Evolutionary conservation across 2,797 vertebrate species (phyloP).

Genomic region (Gymnoscopelus microlampas): DNA sequence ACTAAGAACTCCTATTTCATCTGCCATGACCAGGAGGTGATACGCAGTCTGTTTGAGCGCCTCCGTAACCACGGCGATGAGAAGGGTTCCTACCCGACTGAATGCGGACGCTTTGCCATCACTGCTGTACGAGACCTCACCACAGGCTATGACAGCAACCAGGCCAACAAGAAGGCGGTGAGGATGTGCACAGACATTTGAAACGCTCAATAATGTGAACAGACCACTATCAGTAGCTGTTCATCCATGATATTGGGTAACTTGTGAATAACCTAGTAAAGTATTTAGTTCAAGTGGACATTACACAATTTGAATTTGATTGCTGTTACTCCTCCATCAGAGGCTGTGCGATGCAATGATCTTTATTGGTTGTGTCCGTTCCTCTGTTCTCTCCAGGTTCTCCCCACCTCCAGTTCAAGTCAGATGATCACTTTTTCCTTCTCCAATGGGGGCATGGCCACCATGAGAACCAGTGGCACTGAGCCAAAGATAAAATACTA

Average conservation of each 20-base stretch:
- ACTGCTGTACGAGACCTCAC: conserved; percentile 91
- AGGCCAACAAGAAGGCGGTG: conserved; percentile 90
- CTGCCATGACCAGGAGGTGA: conserved; percentile 90
- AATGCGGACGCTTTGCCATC: conserved; percentile 88
- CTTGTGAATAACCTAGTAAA: no score
- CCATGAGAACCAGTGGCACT: conserved; percentile 96
- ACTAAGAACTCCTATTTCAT: conserved; percentile 97
- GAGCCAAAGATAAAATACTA: conserved; percentile 99
- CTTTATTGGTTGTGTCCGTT: background rate
- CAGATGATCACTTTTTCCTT: conserved; percentile 99
- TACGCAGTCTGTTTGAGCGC: conserved; percentile 88
- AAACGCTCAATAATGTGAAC: no score
- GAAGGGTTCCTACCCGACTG: conserved; percentile 87
- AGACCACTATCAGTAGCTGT: no score
- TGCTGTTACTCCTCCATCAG: background rate
- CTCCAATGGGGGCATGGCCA: conserved; percentile 93
- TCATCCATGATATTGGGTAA: no score
- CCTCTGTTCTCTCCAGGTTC: conserved; percentile 78
- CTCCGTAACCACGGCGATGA: conserved; percentile 87
- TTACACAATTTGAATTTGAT: no score
- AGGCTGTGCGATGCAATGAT: no score
- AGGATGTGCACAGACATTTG: conserved; percentile 52
- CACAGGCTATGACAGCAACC: conserved; percentile 92
- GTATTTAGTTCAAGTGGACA: no score
- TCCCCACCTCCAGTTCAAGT: conserved; percentile 93